A percentile compares a stretch with the other conserved stretches of the same genome.
Evolutionary conservation across 2,888 invertebrate genomes (phyloP).

Genomic region (Lepetodrilus schrolli): DNA sequence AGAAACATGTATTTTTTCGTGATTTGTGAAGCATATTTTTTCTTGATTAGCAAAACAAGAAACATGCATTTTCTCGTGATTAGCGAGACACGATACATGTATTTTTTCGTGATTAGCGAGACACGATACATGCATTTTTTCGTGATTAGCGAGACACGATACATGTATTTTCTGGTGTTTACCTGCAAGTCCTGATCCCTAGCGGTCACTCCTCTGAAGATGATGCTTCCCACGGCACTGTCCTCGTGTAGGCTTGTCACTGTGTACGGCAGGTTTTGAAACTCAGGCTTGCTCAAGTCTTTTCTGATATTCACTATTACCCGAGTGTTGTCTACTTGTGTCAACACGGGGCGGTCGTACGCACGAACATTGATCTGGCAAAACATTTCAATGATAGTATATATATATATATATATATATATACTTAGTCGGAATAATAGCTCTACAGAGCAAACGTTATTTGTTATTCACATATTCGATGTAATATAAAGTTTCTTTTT

Average conservation of each 20-base stretch:
- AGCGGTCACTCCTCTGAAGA: conserved; percentile 26
- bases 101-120: no score
- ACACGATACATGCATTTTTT: no score
- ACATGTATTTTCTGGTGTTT: no score
- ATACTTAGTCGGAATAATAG: not conserved
- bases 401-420: not conserved
- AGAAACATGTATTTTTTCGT: no score
- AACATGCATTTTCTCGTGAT: no score
- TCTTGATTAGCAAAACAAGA: no score
- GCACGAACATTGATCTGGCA: conserved; percentile 59
- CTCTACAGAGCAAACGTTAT: not conserved
- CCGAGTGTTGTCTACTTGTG: conserved; percentile 32
- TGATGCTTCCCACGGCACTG: conserved; percentile 1
- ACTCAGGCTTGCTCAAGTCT: conserved; percentile 45
- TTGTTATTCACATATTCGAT: not conserved
- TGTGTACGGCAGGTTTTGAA: conserved; percentile 36
- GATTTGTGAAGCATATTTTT: no score
- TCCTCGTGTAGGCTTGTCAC: conserved; percentile 22
- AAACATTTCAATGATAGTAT: not conserved
- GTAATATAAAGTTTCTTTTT: no score
- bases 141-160: no score
- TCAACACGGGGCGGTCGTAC: conserved; percentile 37
- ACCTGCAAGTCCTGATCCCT: conserved; percentile 32
- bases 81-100: no score
- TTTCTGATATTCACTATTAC: conserved; percentile 50